phyloP scores from a whole-genome alignment of 2,888 invertebrate species.

The Periphyllus acericola region DNA sequence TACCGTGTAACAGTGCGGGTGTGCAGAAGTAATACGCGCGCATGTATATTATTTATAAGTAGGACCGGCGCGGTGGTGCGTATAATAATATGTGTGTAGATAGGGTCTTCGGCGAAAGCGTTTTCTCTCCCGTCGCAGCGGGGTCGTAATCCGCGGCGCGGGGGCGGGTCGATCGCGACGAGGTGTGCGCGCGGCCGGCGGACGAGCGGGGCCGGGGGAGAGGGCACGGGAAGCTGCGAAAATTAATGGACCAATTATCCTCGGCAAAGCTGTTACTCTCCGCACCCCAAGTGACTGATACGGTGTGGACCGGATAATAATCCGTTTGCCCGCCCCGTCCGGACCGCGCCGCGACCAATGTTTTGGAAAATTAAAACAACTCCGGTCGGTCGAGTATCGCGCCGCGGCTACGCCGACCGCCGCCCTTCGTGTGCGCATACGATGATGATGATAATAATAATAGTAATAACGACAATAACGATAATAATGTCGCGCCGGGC shows the following conservation, averaged over 20 bases:
- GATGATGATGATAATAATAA: too few species aligned
- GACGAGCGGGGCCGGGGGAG: not conserved
- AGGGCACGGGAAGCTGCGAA: conserved; percentile 40
- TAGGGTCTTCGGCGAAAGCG: not conserved
- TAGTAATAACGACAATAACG: too few species aligned
- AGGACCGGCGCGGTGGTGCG: too few species aligned
- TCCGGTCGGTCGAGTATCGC: conserved; percentile 21
- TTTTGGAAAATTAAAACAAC: conserved; percentile 60
- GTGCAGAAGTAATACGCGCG: too few species aligned
- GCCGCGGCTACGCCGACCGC: not conserved
- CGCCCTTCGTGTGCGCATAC: too few species aligned
- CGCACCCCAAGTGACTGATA: conserved; percentile 58
- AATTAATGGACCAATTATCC: conserved; percentile 61
- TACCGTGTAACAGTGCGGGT: too few species aligned
- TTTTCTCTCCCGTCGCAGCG: not conserved
- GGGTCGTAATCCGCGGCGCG: not conserved
- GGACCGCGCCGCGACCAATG: conserved; percentile 35
- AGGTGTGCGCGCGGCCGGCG: not conserved
- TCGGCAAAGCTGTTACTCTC: conserved; percentile 59
- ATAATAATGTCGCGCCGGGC: too few species aligned
- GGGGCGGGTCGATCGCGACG: conserved; percentile 26
- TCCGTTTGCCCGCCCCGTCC: conserved; percentile 8
- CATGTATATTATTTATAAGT: not conserved
- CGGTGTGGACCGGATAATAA: conserved; percentile 55
- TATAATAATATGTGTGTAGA: too few species aligned